Evolutionary conservation across 2,113 vertebrate genomes (phyloP).

Genomic region (Odontophorus gujanensis): DNA sequence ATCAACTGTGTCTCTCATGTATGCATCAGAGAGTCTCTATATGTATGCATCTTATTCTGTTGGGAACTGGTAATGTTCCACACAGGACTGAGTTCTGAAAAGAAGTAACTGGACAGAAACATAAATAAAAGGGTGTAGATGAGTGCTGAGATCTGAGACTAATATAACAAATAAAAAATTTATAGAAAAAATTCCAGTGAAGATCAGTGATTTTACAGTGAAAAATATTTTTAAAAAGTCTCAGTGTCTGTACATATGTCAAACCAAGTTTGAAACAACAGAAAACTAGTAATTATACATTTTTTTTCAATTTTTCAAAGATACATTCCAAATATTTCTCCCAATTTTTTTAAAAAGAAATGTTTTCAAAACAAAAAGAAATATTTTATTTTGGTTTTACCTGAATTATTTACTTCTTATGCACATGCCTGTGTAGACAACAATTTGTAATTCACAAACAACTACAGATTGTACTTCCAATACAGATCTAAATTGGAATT

Average conservation of each 20-base stretch:
- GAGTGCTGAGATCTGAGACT: accelerated
- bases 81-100: background rate
- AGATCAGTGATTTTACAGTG: background rate
- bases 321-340: background rate
- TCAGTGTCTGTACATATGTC: background rate
- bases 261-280: background rate
- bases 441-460: background rate
- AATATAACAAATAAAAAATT: background rate
- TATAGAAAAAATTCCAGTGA: background rate
- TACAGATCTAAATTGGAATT: background rate
- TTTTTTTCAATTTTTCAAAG: background rate
- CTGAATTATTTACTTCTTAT: background rate
- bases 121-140: background rate
- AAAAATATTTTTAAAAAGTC: background rate
- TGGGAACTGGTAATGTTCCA: background rate
- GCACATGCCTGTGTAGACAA: background rate
- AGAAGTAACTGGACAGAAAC: background rate
- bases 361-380: background rate
- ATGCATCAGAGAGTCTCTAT: background rate
- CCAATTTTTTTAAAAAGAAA: background rate
- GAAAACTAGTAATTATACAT: background rate
- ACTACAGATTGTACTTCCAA: background rate
- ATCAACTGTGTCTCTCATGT: background rate
- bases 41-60: background rate
- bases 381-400: background rate